These are phyloP conservation scores for Drosophila arizonae DNA, from an alignment of 1,140 invertebrate genomes.

Conservation along the genomic window DNA sequence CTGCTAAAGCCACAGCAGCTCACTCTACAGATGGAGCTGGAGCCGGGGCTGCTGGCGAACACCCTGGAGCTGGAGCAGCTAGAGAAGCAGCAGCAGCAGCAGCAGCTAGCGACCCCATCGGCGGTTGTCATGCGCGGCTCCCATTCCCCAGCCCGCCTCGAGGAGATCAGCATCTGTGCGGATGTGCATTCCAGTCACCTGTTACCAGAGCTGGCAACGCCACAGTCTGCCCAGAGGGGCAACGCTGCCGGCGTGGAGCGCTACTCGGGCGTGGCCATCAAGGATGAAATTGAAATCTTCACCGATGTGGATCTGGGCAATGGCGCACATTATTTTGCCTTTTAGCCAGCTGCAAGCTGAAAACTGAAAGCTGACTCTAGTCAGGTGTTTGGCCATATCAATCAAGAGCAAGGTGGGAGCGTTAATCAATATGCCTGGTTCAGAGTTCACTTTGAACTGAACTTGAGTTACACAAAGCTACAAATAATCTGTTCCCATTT, in stretches of 20 bases:
- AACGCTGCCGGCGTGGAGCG: slow-evolving; percentile 14
- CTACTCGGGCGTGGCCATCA: slow-evolving; percentile 33
- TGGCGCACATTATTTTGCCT: slow-evolving; percentile 21
- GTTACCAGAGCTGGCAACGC: neutral
- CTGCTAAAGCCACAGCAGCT: neutral
- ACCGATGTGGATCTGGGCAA: slow-evolving; percentile 34
- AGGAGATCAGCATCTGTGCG: slow-evolving; percentile 38
- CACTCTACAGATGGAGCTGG: neutral
- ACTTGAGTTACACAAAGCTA: slow-evolving; percentile 21
- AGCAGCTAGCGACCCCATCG: neutral
- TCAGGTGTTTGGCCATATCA: slow-evolving; percentile 10
- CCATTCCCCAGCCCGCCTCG: slow-evolving; percentile 51
- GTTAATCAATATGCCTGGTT: slow-evolving; percentile 13
- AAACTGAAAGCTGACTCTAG: neutral
- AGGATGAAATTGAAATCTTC: slow-evolving; percentile 56
- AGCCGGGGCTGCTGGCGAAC: neutral
- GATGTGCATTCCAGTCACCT: slow-evolving; percentile 46
- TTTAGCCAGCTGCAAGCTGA: slow-evolving; percentile 2
- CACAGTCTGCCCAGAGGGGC: too few species aligned
- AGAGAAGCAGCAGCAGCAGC: neutral
- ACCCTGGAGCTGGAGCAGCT: neutral
- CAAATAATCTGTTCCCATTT: too few species aligned
- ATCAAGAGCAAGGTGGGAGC: neutral
- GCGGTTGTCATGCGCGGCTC: slow-evolving; percentile 24
- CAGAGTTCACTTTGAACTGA: slow-evolving; percentile 30